These are phyloP conservation scores for Himalopsyche kuldschensis DNA, from an alignment of 2,888 invertebrate genomes.

Conservation along the genomic window DNA sequence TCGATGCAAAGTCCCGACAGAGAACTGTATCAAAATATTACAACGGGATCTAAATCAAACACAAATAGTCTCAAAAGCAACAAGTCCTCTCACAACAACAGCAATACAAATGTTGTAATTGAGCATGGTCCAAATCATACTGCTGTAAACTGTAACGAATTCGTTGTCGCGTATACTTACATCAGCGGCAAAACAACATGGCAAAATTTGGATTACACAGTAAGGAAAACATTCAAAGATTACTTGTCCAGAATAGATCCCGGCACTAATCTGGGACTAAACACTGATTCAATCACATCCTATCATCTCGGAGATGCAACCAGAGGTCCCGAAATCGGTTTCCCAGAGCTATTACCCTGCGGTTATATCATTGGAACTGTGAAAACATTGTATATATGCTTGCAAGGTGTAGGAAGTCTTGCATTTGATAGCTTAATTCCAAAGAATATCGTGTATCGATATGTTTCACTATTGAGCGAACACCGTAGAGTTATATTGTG, in stretches of 20 bases:
- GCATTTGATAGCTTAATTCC: conserved; percentile 96
- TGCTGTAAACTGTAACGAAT: conserved; percentile 68
- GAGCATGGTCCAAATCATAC: conserved; percentile 52
- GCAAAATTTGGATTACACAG: conserved; percentile 91
- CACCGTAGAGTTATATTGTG: conserved; percentile 93
- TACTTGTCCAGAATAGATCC: conserved; percentile 92
- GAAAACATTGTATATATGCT: conserved; percentile 84
- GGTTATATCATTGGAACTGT: conserved; percentile 91
- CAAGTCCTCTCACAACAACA: conserved; percentile 59
- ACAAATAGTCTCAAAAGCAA: conserved; percentile 61
- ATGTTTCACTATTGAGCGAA: conserved; percentile 85
- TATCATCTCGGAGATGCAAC: conserved; percentile 93
- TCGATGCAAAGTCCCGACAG: conserved; percentile 40
- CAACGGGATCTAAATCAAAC: conserved; percentile 52
- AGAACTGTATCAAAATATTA: conserved; percentile 12
- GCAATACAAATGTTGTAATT: conserved; percentile 52
- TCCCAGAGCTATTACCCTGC: conserved; percentile 89
- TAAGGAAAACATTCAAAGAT: conserved; percentile 91
- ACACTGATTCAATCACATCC: conserved; percentile 86
- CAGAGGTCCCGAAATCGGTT: conserved; percentile 75
- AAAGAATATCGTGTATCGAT: conserved; percentile 90
- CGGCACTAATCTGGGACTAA: conserved; percentile 81
- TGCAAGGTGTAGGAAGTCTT: conserved; percentile 82
- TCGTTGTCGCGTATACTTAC: conserved; percentile 84
- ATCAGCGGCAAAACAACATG: conserved; percentile 93